These are phyloP conservation scores for Tupiocoris notatus DNA, from an alignment of 2,888 invertebrate genomes.

Conservation along the genomic window DNA sequence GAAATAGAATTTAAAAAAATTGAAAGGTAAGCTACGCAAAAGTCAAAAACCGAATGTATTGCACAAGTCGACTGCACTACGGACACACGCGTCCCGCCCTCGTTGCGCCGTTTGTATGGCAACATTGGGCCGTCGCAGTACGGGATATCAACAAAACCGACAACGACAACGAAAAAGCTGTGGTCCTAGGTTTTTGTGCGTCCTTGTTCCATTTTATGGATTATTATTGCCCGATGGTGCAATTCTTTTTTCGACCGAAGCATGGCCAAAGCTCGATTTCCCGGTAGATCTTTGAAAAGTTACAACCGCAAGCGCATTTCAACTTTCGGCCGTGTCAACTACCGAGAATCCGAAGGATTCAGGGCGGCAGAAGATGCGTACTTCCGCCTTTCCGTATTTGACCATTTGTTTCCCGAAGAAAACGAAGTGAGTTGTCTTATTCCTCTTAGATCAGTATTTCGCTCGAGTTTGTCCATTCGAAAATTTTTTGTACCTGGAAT, in stretches of 20 bases:
- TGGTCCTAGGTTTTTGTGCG: conserved; percentile 20
- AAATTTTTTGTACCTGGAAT: no score
- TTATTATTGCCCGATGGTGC: neutral
- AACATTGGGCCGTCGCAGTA: neutral
- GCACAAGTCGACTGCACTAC: neutral
- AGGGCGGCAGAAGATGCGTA: conserved; percentile 57
- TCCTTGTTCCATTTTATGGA: conserved; percentile 36
- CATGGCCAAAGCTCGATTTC: conserved; percentile 36
- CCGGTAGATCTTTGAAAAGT: conserved; percentile 19
- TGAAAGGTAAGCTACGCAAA: no score
- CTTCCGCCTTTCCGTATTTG: conserved; percentile 55
- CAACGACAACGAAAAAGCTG: conserved; percentile 23
- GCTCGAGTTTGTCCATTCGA: neutral
- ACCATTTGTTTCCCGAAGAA: conserved; percentile 54
- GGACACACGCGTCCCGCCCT: neutral
- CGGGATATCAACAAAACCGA: conserved; percentile 34
- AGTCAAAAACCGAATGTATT: no score
- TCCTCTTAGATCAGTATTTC: neutral
- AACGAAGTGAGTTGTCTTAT: conserved; percentile 51
- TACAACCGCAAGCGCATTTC: conserved; percentile 28
- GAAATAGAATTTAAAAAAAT: no score
- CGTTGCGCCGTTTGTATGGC: neutral
- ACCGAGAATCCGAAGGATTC: conserved; percentile 53
- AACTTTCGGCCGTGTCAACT: conserved; percentile 12
- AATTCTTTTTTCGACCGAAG: neutral